phyloP scores from a whole-genome alignment of 2,797 vertebrate species.

The Siniperca scherzeri region DNA sequence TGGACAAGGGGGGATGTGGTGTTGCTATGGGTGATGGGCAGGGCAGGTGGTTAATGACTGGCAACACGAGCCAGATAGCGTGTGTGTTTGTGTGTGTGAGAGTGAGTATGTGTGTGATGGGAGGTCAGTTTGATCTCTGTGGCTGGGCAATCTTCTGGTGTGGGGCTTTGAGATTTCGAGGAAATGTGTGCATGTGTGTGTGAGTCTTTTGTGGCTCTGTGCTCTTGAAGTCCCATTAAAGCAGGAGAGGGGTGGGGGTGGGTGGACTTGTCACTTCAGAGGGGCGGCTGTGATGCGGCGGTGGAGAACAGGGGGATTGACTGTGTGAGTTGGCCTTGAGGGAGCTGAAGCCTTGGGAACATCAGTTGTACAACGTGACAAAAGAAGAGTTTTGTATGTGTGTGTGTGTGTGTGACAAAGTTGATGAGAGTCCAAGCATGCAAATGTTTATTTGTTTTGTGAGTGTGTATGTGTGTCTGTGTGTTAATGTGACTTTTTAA shows the following conservation, averaged over 20 bases:
- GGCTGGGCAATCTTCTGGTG: conserved; percentile 46
- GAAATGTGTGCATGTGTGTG: conserved; percentile 39
- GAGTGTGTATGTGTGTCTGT: conserved; percentile 7
- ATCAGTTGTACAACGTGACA: conserved; percentile 46
- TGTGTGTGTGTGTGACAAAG: conserved; percentile 43
- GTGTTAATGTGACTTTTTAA: conserved; percentile 64
- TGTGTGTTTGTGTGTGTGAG: conserved; percentile 13
- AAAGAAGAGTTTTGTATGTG: conserved; percentile 51
- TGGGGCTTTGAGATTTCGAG: conserved; percentile 56
- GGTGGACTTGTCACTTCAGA: conserved; percentile 67
- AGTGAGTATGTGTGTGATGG: conserved; percentile 12
- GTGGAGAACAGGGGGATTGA: conserved; percentile 35
- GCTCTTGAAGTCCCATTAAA: conserved; percentile 72
- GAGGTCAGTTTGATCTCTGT: conserved; percentile 57
- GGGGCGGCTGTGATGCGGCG: conserved; percentile 48
- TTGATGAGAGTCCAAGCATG: conserved; percentile 45
- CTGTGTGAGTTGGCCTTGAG: conserved; percentile 69
- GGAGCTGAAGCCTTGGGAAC: conserved; percentile 61
- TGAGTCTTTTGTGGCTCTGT: conserved; percentile 55
- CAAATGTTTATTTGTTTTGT: conserved; percentile 52
- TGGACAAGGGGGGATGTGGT: conserved; percentile 5
- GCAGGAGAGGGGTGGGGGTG: conserved; percentile 51
- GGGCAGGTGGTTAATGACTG: conserved; percentile 60
- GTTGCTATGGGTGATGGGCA: conserved; percentile 61
- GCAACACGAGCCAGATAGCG: conserved; percentile 23